phyloP scores from a whole-genome alignment of 2,113 vertebrate species.

The Crocuta crocuta region DNA sequence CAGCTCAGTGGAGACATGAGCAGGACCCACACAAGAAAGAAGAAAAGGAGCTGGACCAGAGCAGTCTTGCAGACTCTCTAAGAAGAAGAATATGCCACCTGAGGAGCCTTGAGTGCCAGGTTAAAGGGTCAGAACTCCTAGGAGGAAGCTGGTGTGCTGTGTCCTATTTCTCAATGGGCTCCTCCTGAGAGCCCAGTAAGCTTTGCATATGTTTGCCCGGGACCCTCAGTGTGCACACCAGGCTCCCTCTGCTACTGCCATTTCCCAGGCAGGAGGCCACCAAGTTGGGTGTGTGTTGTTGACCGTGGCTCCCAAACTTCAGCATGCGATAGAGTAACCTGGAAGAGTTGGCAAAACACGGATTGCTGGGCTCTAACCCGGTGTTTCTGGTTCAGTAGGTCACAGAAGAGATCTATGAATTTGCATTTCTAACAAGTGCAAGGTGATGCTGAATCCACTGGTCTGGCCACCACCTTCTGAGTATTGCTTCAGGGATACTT shows the following conservation, averaged over 20 bases:
- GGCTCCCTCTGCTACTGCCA: background rate
- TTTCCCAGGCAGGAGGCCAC: background rate
- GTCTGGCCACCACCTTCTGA: background rate
- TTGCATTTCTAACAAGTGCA: background rate
- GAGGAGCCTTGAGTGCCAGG: background rate
- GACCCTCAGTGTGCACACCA: background rate
- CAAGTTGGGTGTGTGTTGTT: background rate
- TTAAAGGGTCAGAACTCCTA: background rate
- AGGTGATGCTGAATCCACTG: too few species aligned
- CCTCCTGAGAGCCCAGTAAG: background rate
- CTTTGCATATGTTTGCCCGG: background rate
- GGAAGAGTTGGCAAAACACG: background rate
- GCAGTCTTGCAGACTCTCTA: background rate
- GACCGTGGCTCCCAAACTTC: background rate
- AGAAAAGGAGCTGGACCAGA: background rate
- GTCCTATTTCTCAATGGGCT: background rate
- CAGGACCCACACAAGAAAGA: background rate
- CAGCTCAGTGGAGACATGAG: background rate
- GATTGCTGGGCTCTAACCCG: background rate
- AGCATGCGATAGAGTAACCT: background rate
- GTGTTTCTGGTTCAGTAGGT: background rate
- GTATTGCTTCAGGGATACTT: background rate
- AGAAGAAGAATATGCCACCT: background rate
- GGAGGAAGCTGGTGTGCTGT: background rate
- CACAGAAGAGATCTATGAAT: background rate